Evolutionary conservation across 2,888 invertebrate species (phyloP).

Genomic region (Nomada ferruginata): DNA sequence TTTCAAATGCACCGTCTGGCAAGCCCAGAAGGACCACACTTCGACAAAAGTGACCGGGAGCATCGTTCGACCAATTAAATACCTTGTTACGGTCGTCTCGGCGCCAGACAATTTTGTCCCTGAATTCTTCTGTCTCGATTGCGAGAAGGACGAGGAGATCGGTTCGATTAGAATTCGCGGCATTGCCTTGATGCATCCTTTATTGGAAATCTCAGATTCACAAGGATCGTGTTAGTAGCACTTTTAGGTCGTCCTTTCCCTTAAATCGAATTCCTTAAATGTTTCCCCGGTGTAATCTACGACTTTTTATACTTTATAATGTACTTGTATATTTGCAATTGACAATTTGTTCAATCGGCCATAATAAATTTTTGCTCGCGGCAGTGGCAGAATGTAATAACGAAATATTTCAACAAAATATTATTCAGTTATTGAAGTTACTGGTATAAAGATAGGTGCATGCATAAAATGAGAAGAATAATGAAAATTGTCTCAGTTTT

Average conservation of each 20-base stretch:
- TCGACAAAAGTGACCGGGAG: constrained; percentile 43
- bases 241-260: background rate
- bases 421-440: too few relatives aligned
- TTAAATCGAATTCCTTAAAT: constrained; percentile 19
- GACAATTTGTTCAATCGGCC: background rate
- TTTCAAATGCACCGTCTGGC: constrained; percentile 33
- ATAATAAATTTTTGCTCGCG: background rate
- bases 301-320: too few relatives aligned
- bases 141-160: background rate
- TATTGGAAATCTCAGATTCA: constrained; percentile 29
- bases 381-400: too few relatives aligned
- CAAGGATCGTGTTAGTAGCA: constrained; percentile 18
- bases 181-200: constrained; percentile 10
- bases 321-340: too few relatives aligned
- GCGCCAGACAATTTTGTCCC: constrained; percentile 1
- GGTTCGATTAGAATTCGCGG: constrained; percentile 11
- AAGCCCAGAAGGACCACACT: constrained; percentile 22
- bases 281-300: background rate
- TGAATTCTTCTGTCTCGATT: background rate
- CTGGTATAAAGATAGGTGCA: too few relatives aligned
- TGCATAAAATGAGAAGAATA: too few relatives aligned
- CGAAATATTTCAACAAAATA: too few relatives aligned
- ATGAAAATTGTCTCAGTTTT: too few relatives aligned
- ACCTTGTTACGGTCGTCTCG: constrained; percentile 34
- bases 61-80: constrained; percentile 60